phyloP scores from a whole-genome alignment of 2,113 vertebrate species.

The Mirounga angustirostris region DNA sequence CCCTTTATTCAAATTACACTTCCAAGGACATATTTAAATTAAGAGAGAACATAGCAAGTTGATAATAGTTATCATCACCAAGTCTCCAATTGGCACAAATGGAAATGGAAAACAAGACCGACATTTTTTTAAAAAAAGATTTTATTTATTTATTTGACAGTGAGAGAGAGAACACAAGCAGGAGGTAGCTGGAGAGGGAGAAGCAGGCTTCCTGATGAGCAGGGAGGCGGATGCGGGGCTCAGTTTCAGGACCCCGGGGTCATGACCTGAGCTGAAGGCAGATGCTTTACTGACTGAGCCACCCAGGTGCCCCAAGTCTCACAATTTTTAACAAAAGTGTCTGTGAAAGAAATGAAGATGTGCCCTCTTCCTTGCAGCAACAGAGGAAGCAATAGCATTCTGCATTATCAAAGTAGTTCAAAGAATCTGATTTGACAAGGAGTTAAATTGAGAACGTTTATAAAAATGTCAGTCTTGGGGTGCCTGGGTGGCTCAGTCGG shows the following conservation, averaged over 20 bases:
- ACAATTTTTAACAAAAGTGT: constrained; percentile 12
- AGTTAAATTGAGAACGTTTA: neutral
- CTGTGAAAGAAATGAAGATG: neutral
- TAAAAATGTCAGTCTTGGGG: neutral
- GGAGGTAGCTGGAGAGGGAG: no score
- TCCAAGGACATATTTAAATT: neutral
- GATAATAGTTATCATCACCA: neutral
- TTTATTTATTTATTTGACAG: no score
- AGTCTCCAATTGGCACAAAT: constrained; percentile 1
- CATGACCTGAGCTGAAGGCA: no score
- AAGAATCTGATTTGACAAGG: neutral
- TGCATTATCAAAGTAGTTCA: neutral
- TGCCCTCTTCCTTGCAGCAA: neutral
- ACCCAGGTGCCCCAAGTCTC: neutral
- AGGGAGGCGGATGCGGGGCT: no score
- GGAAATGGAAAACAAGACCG: neutral
- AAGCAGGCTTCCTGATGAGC: no score
- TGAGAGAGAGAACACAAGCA: no score
- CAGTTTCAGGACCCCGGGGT: no score
- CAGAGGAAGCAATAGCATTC: neutral
- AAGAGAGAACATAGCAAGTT: constrained; percentile 35
- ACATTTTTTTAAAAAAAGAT: no score
- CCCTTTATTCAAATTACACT: constrained; percentile 41
- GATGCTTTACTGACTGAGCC: no score
- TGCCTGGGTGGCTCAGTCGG: no score